phyloP scores from a whole-genome alignment of 1,140 invertebrate species.

The Diploscapter pachys region DNA sequence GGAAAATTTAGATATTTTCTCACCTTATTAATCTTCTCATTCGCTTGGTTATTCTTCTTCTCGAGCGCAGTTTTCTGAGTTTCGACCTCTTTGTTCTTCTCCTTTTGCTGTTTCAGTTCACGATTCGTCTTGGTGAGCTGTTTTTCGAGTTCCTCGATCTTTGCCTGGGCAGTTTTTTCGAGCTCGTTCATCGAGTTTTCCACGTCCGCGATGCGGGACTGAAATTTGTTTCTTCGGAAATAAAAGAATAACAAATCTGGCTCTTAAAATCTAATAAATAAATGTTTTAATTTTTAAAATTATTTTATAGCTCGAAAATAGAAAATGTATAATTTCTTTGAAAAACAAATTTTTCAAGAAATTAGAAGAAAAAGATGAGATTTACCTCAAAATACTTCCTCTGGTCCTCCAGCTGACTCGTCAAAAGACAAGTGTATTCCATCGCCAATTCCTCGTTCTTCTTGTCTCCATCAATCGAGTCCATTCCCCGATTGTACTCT shows the following conservation, averaged over 20 bases:
- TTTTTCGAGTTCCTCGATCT: slow-evolving; percentile 34
- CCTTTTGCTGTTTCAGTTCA: slow-evolving; percentile 16
- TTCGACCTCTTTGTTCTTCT: slow-evolving; percentile 40
- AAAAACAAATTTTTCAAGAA: slow-evolving; percentile 15
- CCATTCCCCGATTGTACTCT: slow-evolving; percentile 61
- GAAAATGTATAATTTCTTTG: too few relatives aligned
- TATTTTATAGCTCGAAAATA: too few relatives aligned
- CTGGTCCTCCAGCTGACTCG: slow-evolving; percentile 90
- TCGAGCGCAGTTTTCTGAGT: slow-evolving; percentile 57
- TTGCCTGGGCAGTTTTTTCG: slow-evolving; percentile 38
- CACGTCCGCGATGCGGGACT: slow-evolving; percentile 15
- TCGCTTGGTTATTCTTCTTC: slow-evolving; percentile 40
- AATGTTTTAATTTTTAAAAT: too few relatives aligned
- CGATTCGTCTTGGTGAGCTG: slow-evolving; percentile 23
- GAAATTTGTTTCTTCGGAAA: not conserved
- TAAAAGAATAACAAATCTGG: too few relatives aligned
- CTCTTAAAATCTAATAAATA: too few relatives aligned
- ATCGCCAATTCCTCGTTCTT: slow-evolving; percentile 87
- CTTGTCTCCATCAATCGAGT: slow-evolving; percentile 67
- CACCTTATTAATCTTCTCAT: slow-evolving; percentile 19
- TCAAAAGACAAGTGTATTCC: slow-evolving; percentile 90
- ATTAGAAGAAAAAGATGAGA: not conserved
- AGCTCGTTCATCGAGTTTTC: slow-evolving; percentile 31
- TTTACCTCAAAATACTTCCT: slow-evolving; percentile 67
- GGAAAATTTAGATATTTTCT: not conserved